Base-by-base conservation (phyloP, 2,113 vertebrate species). In the Muscicapa adusta region DNA sequence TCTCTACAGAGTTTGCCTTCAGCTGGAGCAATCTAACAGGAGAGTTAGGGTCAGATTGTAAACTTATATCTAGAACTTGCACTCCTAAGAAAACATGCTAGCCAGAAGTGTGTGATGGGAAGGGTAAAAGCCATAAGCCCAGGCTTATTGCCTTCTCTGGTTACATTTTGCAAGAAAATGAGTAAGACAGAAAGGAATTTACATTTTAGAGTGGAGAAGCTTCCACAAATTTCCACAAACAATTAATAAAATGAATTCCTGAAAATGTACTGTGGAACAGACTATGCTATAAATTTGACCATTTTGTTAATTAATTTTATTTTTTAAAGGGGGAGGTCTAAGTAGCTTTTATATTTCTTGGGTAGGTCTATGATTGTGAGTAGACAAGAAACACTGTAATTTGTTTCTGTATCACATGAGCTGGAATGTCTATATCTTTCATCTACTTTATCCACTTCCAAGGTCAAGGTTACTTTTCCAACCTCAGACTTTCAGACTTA, bases 101-200 rank as follows among this genome's bases (percentile, higher is more conserved):
- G 65, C 3, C 34, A 54, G 14, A 62, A 89, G 4, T 5, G 3
- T 36, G 38, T 50, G 34, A 45, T 36, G 13, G 0, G 0, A 62
- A 50, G 38, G 6, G 34, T n/a, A 71, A 75, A 83, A 72, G 23
- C 26, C 5, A 33, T 28, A n/a, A 71, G 5, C 6, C 14, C 22
- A 58, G n/a, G 6, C 19, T 23, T 50, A 47, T 12, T 25, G 8
- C 60, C 19, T 56, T 45, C 50, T 50, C 60, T 62, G 60, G 26
- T 19, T 66, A 13, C 12, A 12, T 65, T 88, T 85, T 82, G 61
- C 28, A 82, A 85, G 42, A 17, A 73, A 73, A 73, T 0, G 0
- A 58, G 40, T 28, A 18, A 78, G 9, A 36, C 6, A 42, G 7
- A 54, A 61, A 75, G 50, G 3, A 82, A 36, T 26, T 42, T 23